phyloP scores from a whole-genome alignment of 2,888 invertebrate species.

The Tiliacea aurago region DNA sequence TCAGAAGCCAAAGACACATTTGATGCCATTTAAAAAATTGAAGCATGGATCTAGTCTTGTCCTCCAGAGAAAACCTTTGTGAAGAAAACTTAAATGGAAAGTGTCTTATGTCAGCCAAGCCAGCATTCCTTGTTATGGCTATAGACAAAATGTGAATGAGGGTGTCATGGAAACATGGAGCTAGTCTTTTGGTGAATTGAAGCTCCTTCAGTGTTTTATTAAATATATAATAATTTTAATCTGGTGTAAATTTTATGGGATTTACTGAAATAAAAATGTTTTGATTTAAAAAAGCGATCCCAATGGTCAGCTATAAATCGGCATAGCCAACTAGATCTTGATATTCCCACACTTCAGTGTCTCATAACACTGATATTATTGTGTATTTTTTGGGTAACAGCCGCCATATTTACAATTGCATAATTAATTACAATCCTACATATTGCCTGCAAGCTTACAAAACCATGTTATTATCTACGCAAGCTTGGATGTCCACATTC shows the following conservation, averaged over 20 bases:
- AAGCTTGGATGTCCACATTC: constrained; percentile 42
- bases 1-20: background rate
- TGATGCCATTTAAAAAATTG: background rate
- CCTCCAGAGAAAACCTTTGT: background rate
- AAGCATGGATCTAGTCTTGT: background rate
- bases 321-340: background rate
- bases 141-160: background rate
- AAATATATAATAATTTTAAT: no score
- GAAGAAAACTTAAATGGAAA: background rate
- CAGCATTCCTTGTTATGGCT: background rate
- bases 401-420: constrained; percentile 14
- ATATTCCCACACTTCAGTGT: constrained; percentile 1
- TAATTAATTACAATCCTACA: constrained; percentile 25
- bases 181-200: background rate
- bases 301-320: background rate
- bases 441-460: constrained; percentile 3
- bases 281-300: background rate
- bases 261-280: no score
- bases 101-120: background rate
- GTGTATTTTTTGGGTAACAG: background rate
- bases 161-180: background rate
- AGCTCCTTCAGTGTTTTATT: background rate
- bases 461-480: constrained; percentile 9
- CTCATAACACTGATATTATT: background rate
- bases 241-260: no score